phyloP scores from a whole-genome alignment of 2,888 invertebrate genomes.

The Monochamus alternatus region DNA sequence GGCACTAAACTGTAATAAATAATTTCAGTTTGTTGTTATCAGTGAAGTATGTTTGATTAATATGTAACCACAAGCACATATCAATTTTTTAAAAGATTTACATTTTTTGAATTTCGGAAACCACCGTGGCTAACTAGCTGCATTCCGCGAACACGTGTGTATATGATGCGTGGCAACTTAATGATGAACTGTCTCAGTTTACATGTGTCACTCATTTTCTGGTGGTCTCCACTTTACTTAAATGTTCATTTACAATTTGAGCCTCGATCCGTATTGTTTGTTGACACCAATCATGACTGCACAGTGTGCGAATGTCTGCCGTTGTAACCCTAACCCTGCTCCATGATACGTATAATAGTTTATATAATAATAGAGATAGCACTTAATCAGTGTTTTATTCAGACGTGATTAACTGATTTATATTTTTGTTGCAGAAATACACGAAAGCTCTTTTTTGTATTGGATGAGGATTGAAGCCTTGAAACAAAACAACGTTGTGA shows the following conservation, averaged over 20 bases:
- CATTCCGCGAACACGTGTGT: slow-evolving; percentile 69
- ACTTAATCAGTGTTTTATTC: slow-evolving; percentile 27
- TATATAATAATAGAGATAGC: slow-evolving; percentile 31
- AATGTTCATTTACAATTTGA: slow-evolving; percentile 63
- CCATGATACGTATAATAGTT: slow-evolving; percentile 32
- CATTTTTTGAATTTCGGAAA: slow-evolving; percentile 47
- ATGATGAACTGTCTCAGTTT: slow-evolving; percentile 67
- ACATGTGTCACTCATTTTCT: slow-evolving; percentile 71
- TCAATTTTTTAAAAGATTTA: background rate
- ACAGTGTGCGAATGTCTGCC: slow-evolving; percentile 43
- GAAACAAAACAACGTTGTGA: slow-evolving; percentile 29
- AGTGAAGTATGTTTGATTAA: no score
- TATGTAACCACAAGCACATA: no score
- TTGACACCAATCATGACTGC: slow-evolving; percentile 42
- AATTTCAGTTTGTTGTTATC: no score
- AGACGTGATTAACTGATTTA: slow-evolving; percentile 62
- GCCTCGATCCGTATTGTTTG: slow-evolving; percentile 54
- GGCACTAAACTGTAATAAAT: background rate
- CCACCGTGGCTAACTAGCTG: slow-evolving; percentile 65
- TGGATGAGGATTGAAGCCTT: slow-evolving; percentile 55
- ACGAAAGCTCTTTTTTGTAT: slow-evolving; percentile 57
- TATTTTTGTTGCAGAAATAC: slow-evolving; percentile 61
- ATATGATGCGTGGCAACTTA: slow-evolving; percentile 68
- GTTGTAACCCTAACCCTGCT: slow-evolving; percentile 32
- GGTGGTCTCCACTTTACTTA: slow-evolving; percentile 60